phyloP scores from a whole-genome alignment of 2,797 vertebrate species.

The Poeciliopsis gracilis region DNA sequence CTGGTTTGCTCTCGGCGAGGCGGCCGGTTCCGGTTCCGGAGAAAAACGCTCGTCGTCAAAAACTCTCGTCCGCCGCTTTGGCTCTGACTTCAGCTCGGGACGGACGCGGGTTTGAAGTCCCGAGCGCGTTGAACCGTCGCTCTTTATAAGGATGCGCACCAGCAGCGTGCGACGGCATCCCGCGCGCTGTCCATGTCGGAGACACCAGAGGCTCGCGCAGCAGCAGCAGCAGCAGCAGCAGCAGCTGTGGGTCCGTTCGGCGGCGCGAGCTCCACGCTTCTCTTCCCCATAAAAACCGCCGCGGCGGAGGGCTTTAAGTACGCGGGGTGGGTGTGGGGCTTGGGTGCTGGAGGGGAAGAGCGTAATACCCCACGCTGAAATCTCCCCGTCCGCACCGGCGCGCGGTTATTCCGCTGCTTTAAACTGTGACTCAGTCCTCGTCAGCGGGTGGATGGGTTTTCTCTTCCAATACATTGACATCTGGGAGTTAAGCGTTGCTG shows the following conservation, averaged over 20 bases:
- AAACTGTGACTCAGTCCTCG: slow-evolving; percentile 67
- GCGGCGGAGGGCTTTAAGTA: slow-evolving; percentile 58
- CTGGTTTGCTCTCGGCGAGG: background rate
- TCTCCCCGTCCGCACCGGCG: slow-evolving; percentile 74
- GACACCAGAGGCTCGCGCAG: slow-evolving; percentile 43
- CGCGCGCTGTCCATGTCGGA: slow-evolving; percentile 64
- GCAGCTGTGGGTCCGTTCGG: slow-evolving; percentile 52
- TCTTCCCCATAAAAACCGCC: slow-evolving; percentile 60
- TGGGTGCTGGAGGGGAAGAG: background rate
- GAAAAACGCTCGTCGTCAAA: background rate
- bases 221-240: slow-evolving; percentile 7
- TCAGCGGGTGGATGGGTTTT: slow-evolving; percentile 61
- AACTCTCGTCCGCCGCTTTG: background rate
- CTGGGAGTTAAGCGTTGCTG: slow-evolving; percentile 46
- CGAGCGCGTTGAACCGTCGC: slow-evolving; percentile 33
- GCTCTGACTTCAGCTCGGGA: slow-evolving; percentile 4
- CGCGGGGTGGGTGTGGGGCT: no score
- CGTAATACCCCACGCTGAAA: slow-evolving; percentile 55
- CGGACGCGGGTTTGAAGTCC: background rate
- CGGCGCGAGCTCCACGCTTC: slow-evolving; percentile 46
- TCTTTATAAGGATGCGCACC: slow-evolving; percentile 73
- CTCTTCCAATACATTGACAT: slow-evolving; percentile 72
- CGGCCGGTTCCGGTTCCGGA: background rate
- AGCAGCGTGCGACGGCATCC: slow-evolving; percentile 46
- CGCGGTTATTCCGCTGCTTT: slow-evolving; percentile 68